Evolutionary conservation across 2,797 vertebrate species (phyloP).

Genomic region (Pipistrellus pygmaeus): DNA sequence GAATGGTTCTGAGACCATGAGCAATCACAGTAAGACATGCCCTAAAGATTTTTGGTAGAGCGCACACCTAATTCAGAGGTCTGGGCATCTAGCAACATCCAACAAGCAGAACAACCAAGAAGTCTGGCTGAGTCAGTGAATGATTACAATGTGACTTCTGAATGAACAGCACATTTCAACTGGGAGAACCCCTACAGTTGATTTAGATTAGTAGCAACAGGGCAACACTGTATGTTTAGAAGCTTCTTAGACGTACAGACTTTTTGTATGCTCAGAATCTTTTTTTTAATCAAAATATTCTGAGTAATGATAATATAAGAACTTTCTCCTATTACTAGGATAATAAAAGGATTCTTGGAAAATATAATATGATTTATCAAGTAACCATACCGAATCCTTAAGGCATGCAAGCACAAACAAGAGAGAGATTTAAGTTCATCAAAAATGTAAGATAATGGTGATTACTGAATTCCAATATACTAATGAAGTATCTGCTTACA

Average conservation of each 20-base stretch:
- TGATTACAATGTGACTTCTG: background rate
- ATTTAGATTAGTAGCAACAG: conserved; percentile 25
- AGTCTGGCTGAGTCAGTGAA: background rate
- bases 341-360: background rate
- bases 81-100: background rate
- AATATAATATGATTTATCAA: background rate
- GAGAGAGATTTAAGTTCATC: background rate
- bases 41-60: background rate
- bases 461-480: background rate
- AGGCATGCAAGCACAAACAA: conserved; percentile 11
- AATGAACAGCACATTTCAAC: conserved; percentile 13
- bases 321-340: background rate
- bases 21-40: background rate
- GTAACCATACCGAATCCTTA: background rate
- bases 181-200: background rate
- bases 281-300: conserved; percentile 54
- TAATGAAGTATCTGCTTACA: conserved; percentile 45
- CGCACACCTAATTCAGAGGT: background rate
- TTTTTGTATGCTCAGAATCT: conserved; percentile 1
- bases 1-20: background rate
- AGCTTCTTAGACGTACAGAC: background rate
- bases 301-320: background rate
- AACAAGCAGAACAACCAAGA: background rate
- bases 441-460: background rate
- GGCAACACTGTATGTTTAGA: background rate